Conservation (phyloP, 2,113 vertebrate genomes). For the Pseudopipra pipra region DNA sequence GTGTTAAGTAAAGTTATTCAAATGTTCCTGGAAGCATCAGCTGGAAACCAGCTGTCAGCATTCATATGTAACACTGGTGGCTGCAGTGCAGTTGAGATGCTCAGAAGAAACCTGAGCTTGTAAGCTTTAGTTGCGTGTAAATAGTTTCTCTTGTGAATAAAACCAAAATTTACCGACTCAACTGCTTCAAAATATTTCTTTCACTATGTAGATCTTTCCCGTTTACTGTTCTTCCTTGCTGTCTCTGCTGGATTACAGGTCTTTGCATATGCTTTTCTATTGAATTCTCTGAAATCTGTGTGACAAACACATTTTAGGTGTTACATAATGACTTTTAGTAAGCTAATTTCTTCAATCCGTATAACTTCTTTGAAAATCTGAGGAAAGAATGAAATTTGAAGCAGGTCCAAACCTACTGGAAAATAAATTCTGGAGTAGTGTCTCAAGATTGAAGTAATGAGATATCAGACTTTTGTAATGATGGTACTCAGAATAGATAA, state of each 20-base stretch:
- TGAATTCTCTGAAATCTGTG: not conserved
- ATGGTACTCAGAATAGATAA: not conserved
- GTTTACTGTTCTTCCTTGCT: not conserved
- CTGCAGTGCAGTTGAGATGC: not conserved
- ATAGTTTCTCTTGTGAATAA: not conserved
- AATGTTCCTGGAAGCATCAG: not conserved
- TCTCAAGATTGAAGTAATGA: not conserved
- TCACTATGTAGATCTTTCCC: not conserved
- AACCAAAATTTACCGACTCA: not conserved
- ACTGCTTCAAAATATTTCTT: not conserved
- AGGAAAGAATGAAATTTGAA: not conserved
- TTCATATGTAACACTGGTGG: not conserved
- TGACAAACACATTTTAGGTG: not conserved
- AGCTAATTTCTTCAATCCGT: not conserved
- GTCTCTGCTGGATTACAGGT: not conserved
- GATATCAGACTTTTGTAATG: not conserved
- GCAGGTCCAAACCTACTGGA: not conserved
- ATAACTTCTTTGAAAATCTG: not conserved
- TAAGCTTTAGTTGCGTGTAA: not conserved
- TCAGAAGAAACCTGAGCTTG: not conserved
- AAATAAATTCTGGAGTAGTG: not conserved
- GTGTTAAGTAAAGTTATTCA: not conserved
- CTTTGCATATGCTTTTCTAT: not conserved
- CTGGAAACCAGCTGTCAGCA: not conserved
- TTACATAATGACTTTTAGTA: not conserved